These are phyloP conservation scores for Hydrozoanthus tunicans DNA, from an alignment of 64 coral and sea anemone species.

Conservation along the genomic window DNA sequence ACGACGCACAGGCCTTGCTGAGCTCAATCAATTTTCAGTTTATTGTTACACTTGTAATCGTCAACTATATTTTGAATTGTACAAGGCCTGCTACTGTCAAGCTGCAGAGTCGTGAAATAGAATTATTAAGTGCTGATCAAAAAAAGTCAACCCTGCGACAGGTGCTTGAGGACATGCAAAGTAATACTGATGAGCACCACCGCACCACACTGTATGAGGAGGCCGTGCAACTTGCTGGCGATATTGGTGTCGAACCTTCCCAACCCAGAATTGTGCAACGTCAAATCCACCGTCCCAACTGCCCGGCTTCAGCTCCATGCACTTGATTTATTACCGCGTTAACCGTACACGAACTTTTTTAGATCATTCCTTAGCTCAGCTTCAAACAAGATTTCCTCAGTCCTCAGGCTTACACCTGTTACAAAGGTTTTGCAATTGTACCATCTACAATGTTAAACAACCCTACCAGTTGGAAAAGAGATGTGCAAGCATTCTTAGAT, in stretches of 20 bases:
- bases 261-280: conserved; percentile 28
- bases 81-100: too few relatives aligned
- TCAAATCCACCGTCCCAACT: conserved; percentile 3
- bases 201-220: neutral
- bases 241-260: neutral
- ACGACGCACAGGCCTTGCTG: conserved; percentile 5
- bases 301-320: neutral
- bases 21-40: conserved; percentile 23
- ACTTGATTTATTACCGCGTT: neutral
- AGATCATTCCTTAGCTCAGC: neutral
- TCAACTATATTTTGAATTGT: conserved; percentile 16
- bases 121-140: conserved; percentile 2
- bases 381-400: conserved; percentile 28
- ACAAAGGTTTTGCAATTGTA: conserved; percentile 14
- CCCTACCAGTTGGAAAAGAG: conserved; percentile 5
- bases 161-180: neutral
- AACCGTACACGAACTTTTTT: conserved; percentile 4
- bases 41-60: conserved; percentile 20
- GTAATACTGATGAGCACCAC: conserved; percentile 2
- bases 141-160: neutral
- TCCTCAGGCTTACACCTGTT: conserved; percentile 38
- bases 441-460: conserved; percentile 1
- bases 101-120: too few relatives aligned
- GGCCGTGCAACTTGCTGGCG: conserved; percentile 1
- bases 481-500: neutral